Percentiles rank a stretch among this genome's conserved stretches.
phyloP scores from a whole-genome alignment of 2,888 invertebrate species.

The Cryptus armator region DNA sequence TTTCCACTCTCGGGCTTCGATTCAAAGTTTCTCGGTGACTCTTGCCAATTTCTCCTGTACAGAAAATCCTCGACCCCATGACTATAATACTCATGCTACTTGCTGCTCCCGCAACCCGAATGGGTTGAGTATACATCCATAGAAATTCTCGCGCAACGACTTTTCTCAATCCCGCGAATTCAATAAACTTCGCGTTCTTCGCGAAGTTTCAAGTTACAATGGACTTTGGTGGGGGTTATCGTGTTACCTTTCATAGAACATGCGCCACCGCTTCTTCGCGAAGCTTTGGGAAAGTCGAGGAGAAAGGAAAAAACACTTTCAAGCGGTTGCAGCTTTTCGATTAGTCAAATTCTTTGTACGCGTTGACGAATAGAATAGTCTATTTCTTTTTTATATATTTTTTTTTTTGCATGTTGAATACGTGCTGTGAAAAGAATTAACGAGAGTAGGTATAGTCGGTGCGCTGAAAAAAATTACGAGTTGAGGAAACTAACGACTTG shows the following conservation, averaged over 20 bases:
- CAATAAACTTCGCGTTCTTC: slow-evolving; percentile 1
- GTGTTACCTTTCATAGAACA: not conserved
- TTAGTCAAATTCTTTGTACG: not conserved
- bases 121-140: not conserved
- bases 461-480: no score
- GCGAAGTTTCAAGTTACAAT: not conserved
- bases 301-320: not conserved
- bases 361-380: no score
- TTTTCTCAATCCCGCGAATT: slow-evolving; percentile 11
- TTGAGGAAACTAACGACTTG: no score
- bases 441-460: no score
- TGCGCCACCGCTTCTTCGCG: not conserved
- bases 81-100: slow-evolving; percentile 35
- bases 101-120: not conserved
- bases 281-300: not conserved
- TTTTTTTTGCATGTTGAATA: not conserved
- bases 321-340: no score
- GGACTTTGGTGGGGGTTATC: not conserved
- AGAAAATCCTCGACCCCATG: slow-evolving; percentile 51
- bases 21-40: slow-evolving; percentile 82
- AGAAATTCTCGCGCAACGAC: slow-evolving; percentile 6
- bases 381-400: not conserved
- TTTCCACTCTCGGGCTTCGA: slow-evolving; percentile 81
- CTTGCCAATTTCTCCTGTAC: slow-evolving; percentile 81
- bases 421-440: no score